Percentiles rank a stretch among this genome's conserved stretches.
Conservation (phyloP, 2,113 vertebrate genomes). For the Otis tarda region DNA sequence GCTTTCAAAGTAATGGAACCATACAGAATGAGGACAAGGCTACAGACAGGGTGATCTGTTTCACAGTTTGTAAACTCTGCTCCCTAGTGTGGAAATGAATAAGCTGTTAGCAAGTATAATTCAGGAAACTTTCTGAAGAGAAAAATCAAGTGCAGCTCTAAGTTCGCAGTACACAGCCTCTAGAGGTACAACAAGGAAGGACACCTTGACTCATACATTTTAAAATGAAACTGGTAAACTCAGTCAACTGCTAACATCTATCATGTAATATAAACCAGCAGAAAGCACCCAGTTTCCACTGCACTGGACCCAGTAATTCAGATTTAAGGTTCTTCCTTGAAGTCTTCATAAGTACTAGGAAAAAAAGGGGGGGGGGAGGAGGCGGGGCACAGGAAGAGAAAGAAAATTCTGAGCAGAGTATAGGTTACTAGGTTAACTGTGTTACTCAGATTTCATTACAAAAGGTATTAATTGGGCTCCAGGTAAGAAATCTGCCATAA, state of each 20-base stretch:
- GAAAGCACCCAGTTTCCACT: not conserved
- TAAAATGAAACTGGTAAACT: not conserved
- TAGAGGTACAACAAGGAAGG: not conserved
- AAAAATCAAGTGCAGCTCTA: not conserved
- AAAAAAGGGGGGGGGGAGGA: not conserved
- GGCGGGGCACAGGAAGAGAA: no score
- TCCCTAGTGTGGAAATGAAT: not conserved
- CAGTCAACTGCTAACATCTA: not conserved
- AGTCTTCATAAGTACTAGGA: not conserved
- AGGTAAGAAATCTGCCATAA: not conserved
- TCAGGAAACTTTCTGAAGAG: not conserved
- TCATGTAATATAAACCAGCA: not conserved
- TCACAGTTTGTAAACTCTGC: not conserved
- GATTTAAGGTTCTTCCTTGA: not conserved
- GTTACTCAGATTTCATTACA: not conserved
- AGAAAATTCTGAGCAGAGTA: not conserved
- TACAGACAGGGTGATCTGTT: not conserved
- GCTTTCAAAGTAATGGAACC: not conserved
- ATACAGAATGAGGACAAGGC: not conserved
- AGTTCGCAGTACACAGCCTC: not conserved
- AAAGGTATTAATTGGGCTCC: not conserved
- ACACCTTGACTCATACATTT: not conserved
- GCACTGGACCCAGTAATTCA: not conserved
- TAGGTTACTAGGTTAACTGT: not conserved
- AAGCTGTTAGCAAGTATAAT: not conserved